Evolutionary conservation across 2,113 vertebrate species (phyloP).

Genomic region (Bagarius yarrelli): DNA sequence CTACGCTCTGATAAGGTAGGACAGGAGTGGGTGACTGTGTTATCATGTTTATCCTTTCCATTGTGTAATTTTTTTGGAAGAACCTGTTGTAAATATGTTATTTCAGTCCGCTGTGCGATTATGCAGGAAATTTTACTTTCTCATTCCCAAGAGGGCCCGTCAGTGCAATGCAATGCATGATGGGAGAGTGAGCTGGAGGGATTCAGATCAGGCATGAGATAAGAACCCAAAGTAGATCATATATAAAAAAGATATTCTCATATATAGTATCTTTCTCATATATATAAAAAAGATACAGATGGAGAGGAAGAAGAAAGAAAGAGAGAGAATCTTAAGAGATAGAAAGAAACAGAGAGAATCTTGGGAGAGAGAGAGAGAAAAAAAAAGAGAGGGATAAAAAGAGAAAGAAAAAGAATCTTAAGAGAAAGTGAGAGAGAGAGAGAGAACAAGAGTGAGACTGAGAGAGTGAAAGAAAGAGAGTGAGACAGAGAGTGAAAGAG

Average conservation of each 20-base stretch:
- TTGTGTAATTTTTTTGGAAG: not conserved
- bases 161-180: conserved; percentile 36
- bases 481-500: too few relatives aligned
- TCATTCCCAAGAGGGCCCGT: conserved; percentile 9
- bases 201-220: conserved; percentile 11
- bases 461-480: too few relatives aligned
- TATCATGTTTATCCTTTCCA: conserved; percentile 10
- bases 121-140: conserved; percentile 16
- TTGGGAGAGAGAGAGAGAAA: not conserved
- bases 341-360: not conserved
- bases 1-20: not conserved
- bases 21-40: not conserved
- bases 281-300: too few relatives aligned
- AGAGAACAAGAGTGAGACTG: too few relatives aligned
- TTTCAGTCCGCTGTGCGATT: conserved; percentile 3
- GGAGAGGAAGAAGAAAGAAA: not conserved
- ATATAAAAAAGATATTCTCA: too few relatives aligned
- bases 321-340: not conserved
- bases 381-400: not conserved
- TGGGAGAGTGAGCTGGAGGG: conserved; percentile 35
- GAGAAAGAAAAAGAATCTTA: not conserved
- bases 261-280: too few relatives aligned
- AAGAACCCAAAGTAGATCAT: conserved; percentile 6
- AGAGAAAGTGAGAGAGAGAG: too few relatives aligned
- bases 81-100: conserved; percentile 2